Conservation (phyloP, 1,140 invertebrate species). For the Stegodyphus dumicola region DNA sequence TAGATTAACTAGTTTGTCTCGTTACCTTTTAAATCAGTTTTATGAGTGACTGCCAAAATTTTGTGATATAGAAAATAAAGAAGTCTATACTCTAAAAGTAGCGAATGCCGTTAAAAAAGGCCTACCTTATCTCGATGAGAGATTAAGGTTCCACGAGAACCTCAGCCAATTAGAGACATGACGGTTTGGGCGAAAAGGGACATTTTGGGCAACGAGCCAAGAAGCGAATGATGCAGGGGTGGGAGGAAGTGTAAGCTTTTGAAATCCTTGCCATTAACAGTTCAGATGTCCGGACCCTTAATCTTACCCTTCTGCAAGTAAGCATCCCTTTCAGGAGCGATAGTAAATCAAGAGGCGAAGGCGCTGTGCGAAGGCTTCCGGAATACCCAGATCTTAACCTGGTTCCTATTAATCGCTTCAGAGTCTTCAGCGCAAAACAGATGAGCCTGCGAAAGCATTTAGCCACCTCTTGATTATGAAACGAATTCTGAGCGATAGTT, state of each 20-base stretch:
- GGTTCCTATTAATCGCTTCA: conserved; percentile 26
- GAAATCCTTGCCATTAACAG: conserved; percentile 52
- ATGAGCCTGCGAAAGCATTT: no score
- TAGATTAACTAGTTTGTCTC: no score
- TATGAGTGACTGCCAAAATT: no score
- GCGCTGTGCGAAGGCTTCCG: neutral
- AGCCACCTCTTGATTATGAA: no score
- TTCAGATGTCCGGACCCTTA: conserved; percentile 42
- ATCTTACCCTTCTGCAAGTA: conserved; percentile 53
- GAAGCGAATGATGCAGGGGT: neutral
- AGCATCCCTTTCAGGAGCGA: conserved; percentile 23
- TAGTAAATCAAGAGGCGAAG: conserved; percentile 27
- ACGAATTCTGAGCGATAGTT: no score
- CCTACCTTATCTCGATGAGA: no score
- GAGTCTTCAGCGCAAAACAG: no score
- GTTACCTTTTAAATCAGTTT: no score
- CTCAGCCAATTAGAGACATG: neutral
- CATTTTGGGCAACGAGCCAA: conserved; percentile 33
- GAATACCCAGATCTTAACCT: conserved; percentile 36
- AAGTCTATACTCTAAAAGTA: no score
- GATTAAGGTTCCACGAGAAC: neutral
- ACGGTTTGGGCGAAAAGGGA: neutral
- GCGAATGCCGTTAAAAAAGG: no score
- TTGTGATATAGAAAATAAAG: no score
- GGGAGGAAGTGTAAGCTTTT: conserved; percentile 44